phyloP scores from a whole-genome alignment of 2,888 invertebrate species.

The Amphimallon solstitiale region DNA sequence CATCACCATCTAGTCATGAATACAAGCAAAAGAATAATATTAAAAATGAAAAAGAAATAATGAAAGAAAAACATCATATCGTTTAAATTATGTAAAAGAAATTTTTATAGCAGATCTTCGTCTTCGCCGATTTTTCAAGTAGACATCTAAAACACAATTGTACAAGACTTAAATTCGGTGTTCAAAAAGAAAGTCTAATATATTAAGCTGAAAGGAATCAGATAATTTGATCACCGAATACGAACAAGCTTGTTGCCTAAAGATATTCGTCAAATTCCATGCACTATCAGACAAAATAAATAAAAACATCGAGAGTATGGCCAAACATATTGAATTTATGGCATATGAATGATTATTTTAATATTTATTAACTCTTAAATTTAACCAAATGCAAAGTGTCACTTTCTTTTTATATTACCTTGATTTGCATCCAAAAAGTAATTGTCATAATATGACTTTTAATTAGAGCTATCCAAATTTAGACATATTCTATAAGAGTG shows the following conservation, averaged over 20 bases:
- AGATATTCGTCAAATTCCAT: slow-evolving; percentile 5
- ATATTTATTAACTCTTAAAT: too few relatives aligned
- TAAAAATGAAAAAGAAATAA: slow-evolving; percentile 8
- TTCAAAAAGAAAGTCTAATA: slow-evolving; percentile 13
- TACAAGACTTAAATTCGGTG: slow-evolving; percentile 41
- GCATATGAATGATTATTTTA: too few relatives aligned
- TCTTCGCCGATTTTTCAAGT: slow-evolving; percentile 49
- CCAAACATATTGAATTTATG: slow-evolving; percentile 13
- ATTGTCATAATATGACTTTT: too few relatives aligned
- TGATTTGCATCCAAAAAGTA: too few relatives aligned
- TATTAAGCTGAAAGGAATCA: background rate
- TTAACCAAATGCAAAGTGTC: too few relatives aligned
- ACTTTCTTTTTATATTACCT: too few relatives aligned
- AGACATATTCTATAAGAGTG: too few relatives aligned
- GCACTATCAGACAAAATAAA: slow-evolving; percentile 22
- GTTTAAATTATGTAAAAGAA: slow-evolving; percentile 35
- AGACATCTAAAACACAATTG: slow-evolving; percentile 58
- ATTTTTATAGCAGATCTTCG: slow-evolving; percentile 50
- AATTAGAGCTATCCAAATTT: too few relatives aligned
- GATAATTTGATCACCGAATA: slow-evolving; percentile 34
- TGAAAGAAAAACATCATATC: slow-evolving; percentile 23
- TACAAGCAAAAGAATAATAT: slow-evolving; percentile 17
- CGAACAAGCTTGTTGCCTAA: slow-evolving; percentile 9
- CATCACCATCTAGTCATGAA: slow-evolving; percentile 57
- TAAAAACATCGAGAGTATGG: background rate